These are phyloP conservation scores for Auanema freiburgensis DNA, from an alignment of 2,888 invertebrate genomes.

Conservation along the genomic window DNA sequence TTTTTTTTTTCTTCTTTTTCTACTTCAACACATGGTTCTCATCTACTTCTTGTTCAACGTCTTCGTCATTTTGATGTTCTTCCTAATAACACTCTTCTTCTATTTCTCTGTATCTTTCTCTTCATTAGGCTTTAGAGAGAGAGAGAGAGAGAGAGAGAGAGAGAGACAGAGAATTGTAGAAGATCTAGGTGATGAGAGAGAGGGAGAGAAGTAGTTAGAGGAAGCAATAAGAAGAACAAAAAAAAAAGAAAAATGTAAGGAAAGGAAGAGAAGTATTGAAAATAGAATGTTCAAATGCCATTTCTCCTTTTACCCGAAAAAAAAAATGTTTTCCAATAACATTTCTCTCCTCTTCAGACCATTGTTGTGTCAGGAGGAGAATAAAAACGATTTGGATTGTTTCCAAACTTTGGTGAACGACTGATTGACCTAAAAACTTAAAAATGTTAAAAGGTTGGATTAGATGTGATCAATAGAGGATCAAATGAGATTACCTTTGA, in stretches of 20 bases:
- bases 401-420: constrained; percentile 56
- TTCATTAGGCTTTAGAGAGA: too few relatives aligned
- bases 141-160: neutral
- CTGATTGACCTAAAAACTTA: constrained; percentile 44
- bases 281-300: constrained; percentile 3
- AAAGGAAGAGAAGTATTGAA: neutral
- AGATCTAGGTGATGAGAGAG: constrained; percentile 3
- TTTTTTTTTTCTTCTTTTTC: too few relatives aligned
- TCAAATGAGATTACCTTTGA: constrained; percentile 27
- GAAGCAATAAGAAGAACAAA: constrained; percentile 8
- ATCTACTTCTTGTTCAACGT: too few relatives aligned
- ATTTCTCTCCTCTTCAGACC: constrained; percentile 34
- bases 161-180: neutral
- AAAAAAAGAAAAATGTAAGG: neutral
- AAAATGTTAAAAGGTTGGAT: neutral
- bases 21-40: too few relatives aligned
- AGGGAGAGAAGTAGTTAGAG: constrained; percentile 2
- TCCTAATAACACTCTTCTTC: too few relatives aligned
- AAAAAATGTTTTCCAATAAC: neutral
- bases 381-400: constrained; percentile 39
- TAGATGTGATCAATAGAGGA: neutral
- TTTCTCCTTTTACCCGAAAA: constrained; percentile 3
- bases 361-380: constrained; percentile 52
- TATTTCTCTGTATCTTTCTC: too few relatives aligned
- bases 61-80: too few relatives aligned